These are phyloP conservation scores for Porites lutea DNA, from an alignment of 64 coral and sea anemone species.

Conservation along the genomic window DNA sequence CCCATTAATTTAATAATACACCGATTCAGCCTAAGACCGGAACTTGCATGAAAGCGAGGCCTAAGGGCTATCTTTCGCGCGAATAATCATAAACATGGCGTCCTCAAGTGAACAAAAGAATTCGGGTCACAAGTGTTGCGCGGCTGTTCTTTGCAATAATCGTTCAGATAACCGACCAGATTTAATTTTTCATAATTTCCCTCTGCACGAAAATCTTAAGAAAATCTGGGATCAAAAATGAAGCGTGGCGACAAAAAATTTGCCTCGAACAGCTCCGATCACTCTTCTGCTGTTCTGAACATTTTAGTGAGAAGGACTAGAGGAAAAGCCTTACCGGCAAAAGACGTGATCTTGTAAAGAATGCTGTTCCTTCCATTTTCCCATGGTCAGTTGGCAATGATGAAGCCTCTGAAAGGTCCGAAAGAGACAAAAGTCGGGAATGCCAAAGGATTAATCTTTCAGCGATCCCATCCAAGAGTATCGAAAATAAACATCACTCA, in stretches of 20 bases:
- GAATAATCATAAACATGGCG: not conserved
- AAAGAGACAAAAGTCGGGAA: no score
- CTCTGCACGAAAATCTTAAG: not conserved
- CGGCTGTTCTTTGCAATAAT: not conserved
- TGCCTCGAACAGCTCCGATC: not conserved
- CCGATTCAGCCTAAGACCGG: no score
- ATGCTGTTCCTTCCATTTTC: no score
- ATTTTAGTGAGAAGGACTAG: not conserved
- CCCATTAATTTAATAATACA: no score
- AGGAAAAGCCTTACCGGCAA: constrained; percentile 15
- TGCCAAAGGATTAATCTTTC: no score
- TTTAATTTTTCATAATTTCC: constrained; percentile 10
- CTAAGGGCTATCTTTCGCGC: no score
- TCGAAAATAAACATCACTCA: no score
- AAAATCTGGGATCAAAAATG: constrained; percentile 31
- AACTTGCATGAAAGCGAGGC: no score
- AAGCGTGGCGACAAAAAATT: constrained; percentile 34
- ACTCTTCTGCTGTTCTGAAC: not conserved
- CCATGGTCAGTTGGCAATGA: no score
- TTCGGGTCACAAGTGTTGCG: not conserved
- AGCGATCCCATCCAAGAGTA: no score
- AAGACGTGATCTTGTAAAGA: not conserved
- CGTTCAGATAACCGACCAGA: not conserved
- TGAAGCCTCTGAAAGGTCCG: no score
- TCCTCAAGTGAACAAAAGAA: not conserved